A percentile compares a stretch with the other conserved stretches of the same genome.
Conservation (phyloP, 2,113 vertebrate genomes). For the Ceyx melanurus region DNA sequence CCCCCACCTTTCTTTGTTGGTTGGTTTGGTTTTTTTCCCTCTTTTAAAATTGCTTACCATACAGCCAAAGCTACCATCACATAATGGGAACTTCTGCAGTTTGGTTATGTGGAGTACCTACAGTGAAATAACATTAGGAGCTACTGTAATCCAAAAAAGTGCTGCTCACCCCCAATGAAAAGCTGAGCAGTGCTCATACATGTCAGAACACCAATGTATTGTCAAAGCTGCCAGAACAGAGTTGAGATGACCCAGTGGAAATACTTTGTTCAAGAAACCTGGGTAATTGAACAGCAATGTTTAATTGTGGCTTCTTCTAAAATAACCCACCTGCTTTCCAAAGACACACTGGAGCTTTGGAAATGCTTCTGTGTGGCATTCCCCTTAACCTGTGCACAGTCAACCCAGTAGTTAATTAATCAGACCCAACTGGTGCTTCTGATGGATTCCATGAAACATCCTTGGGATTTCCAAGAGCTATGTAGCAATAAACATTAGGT, state of each 20-base stretch:
- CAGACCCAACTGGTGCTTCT: not conserved
- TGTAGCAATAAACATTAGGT: not conserved
- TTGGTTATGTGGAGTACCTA: fast-evolving
- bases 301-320: not conserved
- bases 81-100: not conserved
- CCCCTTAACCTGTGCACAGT: not conserved
- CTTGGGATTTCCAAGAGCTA: not conserved
- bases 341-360: not conserved
- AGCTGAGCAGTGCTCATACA: fast-evolving
- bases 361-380: not conserved
- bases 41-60: not conserved
- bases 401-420: not conserved
- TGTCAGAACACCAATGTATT: not conserved
- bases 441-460: not conserved
- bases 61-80: not conserved
- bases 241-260: not conserved
- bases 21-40: too few species aligned
- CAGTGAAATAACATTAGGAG: not conserved
- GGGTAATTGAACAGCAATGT: not conserved
- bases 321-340: not conserved
- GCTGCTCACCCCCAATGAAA: not conserved
- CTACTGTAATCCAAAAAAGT: not conserved
- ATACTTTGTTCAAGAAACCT: not conserved
- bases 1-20: not conserved
- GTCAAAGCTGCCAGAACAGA: not conserved